These are phyloP conservation scores for Theropithecus gelada DNA, from an alignment of 2,113 vertebrate genomes.

Conservation along the genomic window DNA sequence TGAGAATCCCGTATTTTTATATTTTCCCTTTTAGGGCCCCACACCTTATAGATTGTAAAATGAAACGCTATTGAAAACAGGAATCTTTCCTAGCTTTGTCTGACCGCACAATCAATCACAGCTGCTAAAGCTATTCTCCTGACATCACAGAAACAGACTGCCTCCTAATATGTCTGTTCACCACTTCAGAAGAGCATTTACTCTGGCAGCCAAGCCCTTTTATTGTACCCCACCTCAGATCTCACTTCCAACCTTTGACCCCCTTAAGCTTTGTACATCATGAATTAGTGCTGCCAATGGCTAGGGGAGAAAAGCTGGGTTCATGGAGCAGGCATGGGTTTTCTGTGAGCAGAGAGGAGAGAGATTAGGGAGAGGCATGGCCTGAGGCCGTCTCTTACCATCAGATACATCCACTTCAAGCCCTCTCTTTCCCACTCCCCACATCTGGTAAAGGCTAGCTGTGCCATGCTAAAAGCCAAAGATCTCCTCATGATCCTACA, in stretches of 20 bases:
- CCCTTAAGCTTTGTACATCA: too few species aligned
- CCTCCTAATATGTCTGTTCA: not conserved
- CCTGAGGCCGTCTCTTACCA: rapidly evolving
- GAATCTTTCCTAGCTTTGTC: not conserved
- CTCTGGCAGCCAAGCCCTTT: not conserved
- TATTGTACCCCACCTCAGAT: not conserved
- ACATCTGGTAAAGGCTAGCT: not conserved
- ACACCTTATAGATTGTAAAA: not conserved
- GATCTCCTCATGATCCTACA: not conserved
- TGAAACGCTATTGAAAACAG: not conserved
- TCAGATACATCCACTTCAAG: too few species aligned
- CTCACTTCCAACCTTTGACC: not conserved
- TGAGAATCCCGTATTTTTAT: not conserved
- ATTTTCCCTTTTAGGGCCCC: not conserved
- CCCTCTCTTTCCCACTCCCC: too few species aligned
- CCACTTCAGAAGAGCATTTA: not conserved
- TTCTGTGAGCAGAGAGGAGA: not conserved
- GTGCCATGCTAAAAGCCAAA: not conserved
- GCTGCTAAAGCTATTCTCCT: not conserved
- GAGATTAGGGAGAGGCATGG: not conserved
- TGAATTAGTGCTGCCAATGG: not conserved
- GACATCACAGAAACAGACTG: not conserved
- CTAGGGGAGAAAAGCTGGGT: not conserved
- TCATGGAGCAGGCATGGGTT: not conserved
- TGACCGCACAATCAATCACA: not conserved